Base-by-base conservation (phyloP, 2,797 vertebrate species). In the Rhinogobio ventralis region DNA sequence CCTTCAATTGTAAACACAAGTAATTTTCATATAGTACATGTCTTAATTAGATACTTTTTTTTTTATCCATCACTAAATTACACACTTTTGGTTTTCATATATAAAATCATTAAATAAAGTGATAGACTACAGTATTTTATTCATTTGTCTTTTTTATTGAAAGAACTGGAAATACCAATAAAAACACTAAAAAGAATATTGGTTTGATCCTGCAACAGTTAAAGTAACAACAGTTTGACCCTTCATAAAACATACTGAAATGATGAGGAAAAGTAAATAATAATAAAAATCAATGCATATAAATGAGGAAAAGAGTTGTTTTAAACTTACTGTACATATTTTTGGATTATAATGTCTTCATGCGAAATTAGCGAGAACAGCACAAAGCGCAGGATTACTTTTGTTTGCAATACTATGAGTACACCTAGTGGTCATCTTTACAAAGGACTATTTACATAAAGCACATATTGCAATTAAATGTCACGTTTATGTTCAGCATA, bases 391-490 rank as follows among this genome's bases (percentile, higher is more conserved):
- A 33, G 7, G 39, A 81, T 75, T 89, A 28, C 13, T 39, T 57
- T 20, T 73, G 6, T 39, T 67, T 80, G 64, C 72, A 85, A 83
- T 78, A 79, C 73, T 78, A 49, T 78, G 28, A 83, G 71, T 36
- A 79, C 77, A 72, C 68, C 83, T 76, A 87, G 86, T 88, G 77
- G 84, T 82, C 77, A 78, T 78, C 36, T 81, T 84, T 82, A 88
- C 28, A 80, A 86, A 73, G 15, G 10, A 77, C 20, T 74, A 80
- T 86, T 49, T 60, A 85, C 76, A 90, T 51, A 84, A 86, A 72
- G 76, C 77, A 81, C 42, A 82, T 53, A 55, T 76, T 81, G 66
- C 42, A 57, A 45, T 68, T 33, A 85, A 45, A 79, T 81, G 23
- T 53, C 80, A 39, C 45, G 6, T 86, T 84, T 20, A 78, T 76